phyloP scores from a whole-genome alignment of 2,797 vertebrate species.

The Molossus molossus region DNA sequence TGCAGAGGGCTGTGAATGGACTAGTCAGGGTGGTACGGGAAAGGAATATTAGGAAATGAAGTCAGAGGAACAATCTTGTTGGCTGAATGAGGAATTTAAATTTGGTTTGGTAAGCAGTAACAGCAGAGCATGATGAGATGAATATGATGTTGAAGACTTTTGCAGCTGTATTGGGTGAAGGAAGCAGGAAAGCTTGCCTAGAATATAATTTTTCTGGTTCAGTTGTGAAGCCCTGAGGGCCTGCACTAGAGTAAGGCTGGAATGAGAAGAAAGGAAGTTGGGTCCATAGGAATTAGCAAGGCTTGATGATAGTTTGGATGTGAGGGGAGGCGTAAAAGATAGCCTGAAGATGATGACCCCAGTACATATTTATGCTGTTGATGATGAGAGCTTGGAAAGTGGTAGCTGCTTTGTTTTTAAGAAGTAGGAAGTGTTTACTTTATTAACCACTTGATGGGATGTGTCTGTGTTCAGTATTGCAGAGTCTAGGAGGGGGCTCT shows the following conservation, averaged over 20 bases:
- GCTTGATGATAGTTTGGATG: slow-evolving; percentile 13
- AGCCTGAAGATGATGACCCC: not conserved
- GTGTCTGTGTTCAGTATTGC: not conserved
- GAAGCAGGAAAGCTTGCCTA: slow-evolving; percentile 49
- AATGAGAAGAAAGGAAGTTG: slow-evolving; percentile 22
- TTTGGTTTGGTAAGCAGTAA: slow-evolving; percentile 49
- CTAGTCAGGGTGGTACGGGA: not conserved
- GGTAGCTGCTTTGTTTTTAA: slow-evolving; percentile 62
- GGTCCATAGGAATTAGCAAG: slow-evolving; percentile 19
- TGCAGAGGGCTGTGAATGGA: not conserved
- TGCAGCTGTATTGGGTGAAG: not conserved
- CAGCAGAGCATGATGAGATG: slow-evolving; percentile 7
- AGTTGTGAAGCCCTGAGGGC: not conserved
- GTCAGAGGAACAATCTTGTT: slow-evolving; percentile 24
- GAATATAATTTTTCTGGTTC: not conserved
- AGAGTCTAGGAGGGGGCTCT: not conserved
- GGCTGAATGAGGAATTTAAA: not conserved
- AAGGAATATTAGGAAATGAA: slow-evolving; percentile 26
- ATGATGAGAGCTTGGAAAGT: slow-evolving; percentile 32
- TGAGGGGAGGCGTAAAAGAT: not conserved
- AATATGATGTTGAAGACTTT: not conserved
- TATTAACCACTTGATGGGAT: slow-evolving; percentile 9
- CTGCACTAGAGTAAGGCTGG: not conserved
- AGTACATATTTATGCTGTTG: slow-evolving; percentile 37
- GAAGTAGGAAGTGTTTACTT: slow-evolving; percentile 42